Evolutionary conservation across 2,888 invertebrate species (phyloP).

Genomic region (Cenopis cana): DNA sequence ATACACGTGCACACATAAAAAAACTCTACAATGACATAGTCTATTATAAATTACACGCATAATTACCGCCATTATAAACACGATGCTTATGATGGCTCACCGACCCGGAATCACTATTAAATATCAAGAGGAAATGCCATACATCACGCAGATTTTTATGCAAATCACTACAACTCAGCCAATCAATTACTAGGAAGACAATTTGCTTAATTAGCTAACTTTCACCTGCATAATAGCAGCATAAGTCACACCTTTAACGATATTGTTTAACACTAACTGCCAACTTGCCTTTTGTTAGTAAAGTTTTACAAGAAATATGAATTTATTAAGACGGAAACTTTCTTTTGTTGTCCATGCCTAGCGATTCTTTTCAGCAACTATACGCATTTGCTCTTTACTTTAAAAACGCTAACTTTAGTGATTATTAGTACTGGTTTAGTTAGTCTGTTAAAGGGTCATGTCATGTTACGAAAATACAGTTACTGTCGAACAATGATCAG

Average conservation of each 20-base stretch:
- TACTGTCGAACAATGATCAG: slow-evolving; percentile 6
- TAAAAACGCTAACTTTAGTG: neutral
- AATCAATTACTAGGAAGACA: slow-evolving; percentile 51
- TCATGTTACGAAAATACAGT: slow-evolving; percentile 14
- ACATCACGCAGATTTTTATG: slow-evolving; percentile 40
- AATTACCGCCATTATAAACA: slow-evolving; percentile 37
- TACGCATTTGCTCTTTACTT: slow-evolving; percentile 17
- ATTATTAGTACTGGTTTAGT: neutral
- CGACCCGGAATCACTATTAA: slow-evolving; percentile 36
- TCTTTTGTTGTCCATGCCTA: slow-evolving; percentile 13
- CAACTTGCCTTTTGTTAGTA: slow-evolving; percentile 19
- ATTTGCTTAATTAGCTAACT: slow-evolving; percentile 61
- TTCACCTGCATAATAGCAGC: slow-evolving; percentile 55
- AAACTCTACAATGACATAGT: slow-evolving; percentile 18
- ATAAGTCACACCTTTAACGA: slow-evolving; percentile 21
- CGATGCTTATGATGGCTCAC: slow-evolving; percentile 24
- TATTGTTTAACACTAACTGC: slow-evolving; percentile 12
- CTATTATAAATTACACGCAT: slow-evolving; percentile 34
- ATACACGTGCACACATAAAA: slow-evolving; percentile 42
- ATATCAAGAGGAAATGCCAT: slow-evolving; percentile 42
- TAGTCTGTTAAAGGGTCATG: neutral
- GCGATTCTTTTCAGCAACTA: slow-evolving; percentile 11
- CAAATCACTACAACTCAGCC: slow-evolving; percentile 44
- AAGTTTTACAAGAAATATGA: slow-evolving; percentile 25
- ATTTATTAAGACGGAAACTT: slow-evolving; percentile 12